Evolutionary conservation across 2,888 invertebrate genomes (phyloP).

Genomic region (Merodon equestris): DNA sequence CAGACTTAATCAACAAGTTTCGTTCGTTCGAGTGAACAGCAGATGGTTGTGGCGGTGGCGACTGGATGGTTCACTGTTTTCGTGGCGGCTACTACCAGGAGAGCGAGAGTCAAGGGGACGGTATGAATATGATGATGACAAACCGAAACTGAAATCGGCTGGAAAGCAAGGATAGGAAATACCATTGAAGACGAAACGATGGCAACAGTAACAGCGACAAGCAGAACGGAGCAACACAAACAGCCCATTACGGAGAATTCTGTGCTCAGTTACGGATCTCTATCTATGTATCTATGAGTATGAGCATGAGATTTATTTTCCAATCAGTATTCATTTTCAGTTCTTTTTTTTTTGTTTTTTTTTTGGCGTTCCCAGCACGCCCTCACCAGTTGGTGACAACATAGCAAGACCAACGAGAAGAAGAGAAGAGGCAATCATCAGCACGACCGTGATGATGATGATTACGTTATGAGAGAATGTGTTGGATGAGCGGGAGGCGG

Average conservation of each 20-base stretch:
- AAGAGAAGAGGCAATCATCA: conserved; percentile 18
- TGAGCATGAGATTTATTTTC: conserved; percentile 50
- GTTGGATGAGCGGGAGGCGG: background rate
- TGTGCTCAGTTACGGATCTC: conserved; percentile 19
- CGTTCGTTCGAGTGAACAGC: conserved; percentile 52
- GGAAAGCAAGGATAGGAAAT: conserved; percentile 38
- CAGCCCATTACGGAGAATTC: conserved; percentile 41
- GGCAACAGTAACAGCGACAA: conserved; percentile 51
- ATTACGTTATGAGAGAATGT: conserved; percentile 23
- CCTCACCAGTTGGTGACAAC: conserved; percentile 33
- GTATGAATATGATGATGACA: conserved; percentile 57
- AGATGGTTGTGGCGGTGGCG: conserved; percentile 45
- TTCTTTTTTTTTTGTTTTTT: conserved; percentile 13
- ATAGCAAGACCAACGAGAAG: conserved; percentile 13
- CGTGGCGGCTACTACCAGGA: conserved; percentile 11
- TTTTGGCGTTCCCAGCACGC: conserved; percentile 16
- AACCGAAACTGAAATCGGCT: conserved; percentile 37
- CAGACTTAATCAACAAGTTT: conserved; percentile 69
- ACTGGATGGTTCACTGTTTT: conserved; percentile 7
- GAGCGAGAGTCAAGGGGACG: conserved; percentile 10
- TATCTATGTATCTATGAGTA: conserved; percentile 17
- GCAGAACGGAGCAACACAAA: conserved; percentile 26
- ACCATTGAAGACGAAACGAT: conserved; percentile 32
- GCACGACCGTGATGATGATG: conserved; percentile 28
- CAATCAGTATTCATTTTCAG: conserved; percentile 26